Evolutionary conservation across 1,140 invertebrate species (phyloP), one percentile per base, ranked within the genome.

Genomic region (Habropoda laboriosa): DNA sequence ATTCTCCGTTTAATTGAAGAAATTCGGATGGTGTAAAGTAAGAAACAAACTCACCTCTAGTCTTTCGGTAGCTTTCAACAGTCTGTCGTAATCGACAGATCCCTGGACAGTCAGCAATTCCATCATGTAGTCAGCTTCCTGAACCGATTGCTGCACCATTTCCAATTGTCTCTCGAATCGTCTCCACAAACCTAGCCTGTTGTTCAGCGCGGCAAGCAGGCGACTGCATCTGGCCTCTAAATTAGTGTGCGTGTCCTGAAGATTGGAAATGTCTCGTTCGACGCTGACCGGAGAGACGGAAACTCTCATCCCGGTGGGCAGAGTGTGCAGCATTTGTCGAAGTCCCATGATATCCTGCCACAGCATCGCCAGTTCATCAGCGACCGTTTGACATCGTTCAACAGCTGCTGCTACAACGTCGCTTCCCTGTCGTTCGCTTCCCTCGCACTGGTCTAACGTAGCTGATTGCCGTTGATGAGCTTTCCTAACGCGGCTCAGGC

Each of bases 91-190:
- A 92, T 97, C 96, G 2, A 97, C 95, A 51, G 96, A 95, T 18
- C 96, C 96, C 87, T 97, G 96, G 0, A 97, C 95, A 1, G 96
- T 96, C 4, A 97, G 93, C 18, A 97, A 90, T 86, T 97, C 96
- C 92, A 97, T 96, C 96, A 97, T 97, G 85, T 96, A 97, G 89
- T 97, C 96, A 0, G 96, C 96, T 83, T 97, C 96, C 73, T 96
- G 94, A 0, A 97, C 96, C 0, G 96, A 96, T 45, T 96, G 95
- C 66, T 97, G 96, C 1, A 97, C 96, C 89, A 95, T 86, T 84
- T 97, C 96, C 75, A 97, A 89, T 83, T 97, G 96, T 24, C 94
- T 92, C 82, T 97, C 96, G 85, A 97, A 97, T 38, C 96, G 92
- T 45, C 95, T 92, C 96, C 96, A 97, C 8, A 97, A 89, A 13